A percentile compares a stretch with the other conserved stretches of the same genome.
Conservation (phyloP, 92 coral and sea anemone species). For the Phenganax subtilis region DNA sequence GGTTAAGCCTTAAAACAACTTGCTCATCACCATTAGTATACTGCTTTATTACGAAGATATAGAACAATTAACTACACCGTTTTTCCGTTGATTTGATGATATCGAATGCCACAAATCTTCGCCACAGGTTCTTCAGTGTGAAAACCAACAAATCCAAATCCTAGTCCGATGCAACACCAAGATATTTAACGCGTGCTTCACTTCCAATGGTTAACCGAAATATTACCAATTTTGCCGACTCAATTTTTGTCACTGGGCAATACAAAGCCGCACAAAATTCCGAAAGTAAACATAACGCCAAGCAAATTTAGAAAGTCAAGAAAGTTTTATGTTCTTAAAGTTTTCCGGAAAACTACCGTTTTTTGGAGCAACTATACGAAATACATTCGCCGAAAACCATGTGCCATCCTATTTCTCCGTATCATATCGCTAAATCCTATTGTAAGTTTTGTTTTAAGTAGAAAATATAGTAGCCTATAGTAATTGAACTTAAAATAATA, state of each 20-base stretch:
- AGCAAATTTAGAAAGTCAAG: too few species aligned
- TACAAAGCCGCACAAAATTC: background rate
- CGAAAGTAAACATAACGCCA: background rate
- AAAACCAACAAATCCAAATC: slow-evolving; percentile 99
- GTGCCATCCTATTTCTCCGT: background rate
- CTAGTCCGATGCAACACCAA: slow-evolving; percentile 84
- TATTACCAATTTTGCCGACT: background rate
- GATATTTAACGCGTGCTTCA: slow-evolving; percentile 29
- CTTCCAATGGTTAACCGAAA: slow-evolving; percentile 11
- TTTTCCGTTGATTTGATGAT: slow-evolving; percentile 99
- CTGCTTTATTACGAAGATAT: slow-evolving; percentile 15
- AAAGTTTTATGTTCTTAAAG: too few species aligned
- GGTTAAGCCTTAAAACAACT: background rate
- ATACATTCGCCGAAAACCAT: background rate
- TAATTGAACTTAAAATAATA: background rate
- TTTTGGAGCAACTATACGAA: too few species aligned
- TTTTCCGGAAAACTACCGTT: too few species aligned
- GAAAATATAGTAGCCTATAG: slow-evolving; percentile 11
- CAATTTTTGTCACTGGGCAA: too few species aligned
- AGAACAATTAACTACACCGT: slow-evolving; percentile 90
- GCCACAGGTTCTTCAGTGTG: slow-evolving; percentile 80
- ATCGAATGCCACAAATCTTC: slow-evolving; percentile 73
- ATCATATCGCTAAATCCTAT: background rate
- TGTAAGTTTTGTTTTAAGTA: background rate
- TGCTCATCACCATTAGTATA: background rate